Conservation (phyloP, 2,888 invertebrate genomes). For the Dione juno region DNA sequence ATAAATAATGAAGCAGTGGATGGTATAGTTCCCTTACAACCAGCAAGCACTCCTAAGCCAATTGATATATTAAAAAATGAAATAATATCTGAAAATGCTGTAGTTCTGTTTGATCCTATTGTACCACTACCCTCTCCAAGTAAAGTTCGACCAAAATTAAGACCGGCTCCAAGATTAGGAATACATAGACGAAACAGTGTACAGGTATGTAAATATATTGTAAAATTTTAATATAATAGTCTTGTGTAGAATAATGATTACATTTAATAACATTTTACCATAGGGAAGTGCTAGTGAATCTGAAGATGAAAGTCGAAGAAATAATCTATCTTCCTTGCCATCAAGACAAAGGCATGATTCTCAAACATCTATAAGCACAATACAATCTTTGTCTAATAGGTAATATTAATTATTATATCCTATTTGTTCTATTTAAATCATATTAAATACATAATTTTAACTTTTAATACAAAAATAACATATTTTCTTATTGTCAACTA, state of each 20-base stretch:
- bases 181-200: conserved; percentile 87
- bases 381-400: conserved; percentile 61
- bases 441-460: no score
- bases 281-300: conserved; percentile 87
- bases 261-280: conserved; percentile 22
- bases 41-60: conserved; percentile 61
- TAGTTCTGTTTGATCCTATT: conserved; percentile 78
- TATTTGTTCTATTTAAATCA: no score
- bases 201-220: conserved; percentile 61
- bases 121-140: conserved; percentile 82
- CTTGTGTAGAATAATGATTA: no score
- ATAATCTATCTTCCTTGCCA: conserved; percentile 57
- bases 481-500: no score
- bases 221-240: not conserved
- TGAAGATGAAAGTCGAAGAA: conserved; percentile 84
- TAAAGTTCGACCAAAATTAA: conserved; percentile 87
- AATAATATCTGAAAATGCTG: conserved; percentile 75
- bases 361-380: conserved; percentile 63
- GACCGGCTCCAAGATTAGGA: conserved; percentile 86
- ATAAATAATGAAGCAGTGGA: conserved; percentile 60
- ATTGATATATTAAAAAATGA: conserved; percentile 71
- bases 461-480: no score
- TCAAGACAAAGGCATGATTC: conserved; percentile 70
- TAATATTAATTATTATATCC: conserved; percentile 40
- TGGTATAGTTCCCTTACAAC: conserved; percentile 72